Conservation (phyloP, 1,140 invertebrate species). For the Microplitis mediator region DNA sequence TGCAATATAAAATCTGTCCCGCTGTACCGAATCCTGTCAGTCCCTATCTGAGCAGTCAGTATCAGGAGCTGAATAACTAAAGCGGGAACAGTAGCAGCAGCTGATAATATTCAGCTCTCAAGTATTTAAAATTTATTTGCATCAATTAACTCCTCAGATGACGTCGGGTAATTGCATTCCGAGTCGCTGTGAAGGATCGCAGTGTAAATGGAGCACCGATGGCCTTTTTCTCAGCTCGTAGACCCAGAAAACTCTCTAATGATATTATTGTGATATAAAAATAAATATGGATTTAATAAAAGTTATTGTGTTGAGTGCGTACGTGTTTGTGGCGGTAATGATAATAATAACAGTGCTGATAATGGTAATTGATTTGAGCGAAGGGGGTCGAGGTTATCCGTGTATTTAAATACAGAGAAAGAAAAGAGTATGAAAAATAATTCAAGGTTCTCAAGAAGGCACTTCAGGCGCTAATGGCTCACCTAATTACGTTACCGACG, state of each 20-base stretch:
- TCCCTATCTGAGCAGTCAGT: too few relatives aligned
- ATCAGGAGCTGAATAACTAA: too few relatives aligned
- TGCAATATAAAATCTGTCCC: too few relatives aligned
- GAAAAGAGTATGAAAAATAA: slow-evolving; percentile 19
- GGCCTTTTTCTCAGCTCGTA: too few relatives aligned
- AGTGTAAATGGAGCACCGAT: neutral
- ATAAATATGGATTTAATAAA: neutral
- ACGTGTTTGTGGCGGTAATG: neutral
- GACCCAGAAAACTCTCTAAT: neutral
- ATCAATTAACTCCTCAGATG: slow-evolving; percentile 37
- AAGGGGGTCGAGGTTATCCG: slow-evolving; percentile 14
- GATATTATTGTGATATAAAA: neutral
- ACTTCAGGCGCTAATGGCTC: slow-evolving; percentile 32
- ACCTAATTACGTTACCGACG: slow-evolving; percentile 32
- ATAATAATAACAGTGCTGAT: neutral
- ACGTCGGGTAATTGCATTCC: slow-evolving; percentile 36
- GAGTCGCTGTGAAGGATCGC: slow-evolving; percentile 5
- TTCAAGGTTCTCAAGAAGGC: slow-evolving; percentile 31
- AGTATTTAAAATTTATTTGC: slow-evolving; percentile 38
- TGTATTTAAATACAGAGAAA: slow-evolving; percentile 22
- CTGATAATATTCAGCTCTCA: slow-evolving; percentile 25
- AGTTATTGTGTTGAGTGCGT: neutral
- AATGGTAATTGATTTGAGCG: neutral
- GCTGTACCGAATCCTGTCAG: too few relatives aligned
- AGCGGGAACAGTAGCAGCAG: too few relatives aligned